These are phyloP conservation scores for Phortica magna DNA, from an alignment of 2,888 invertebrate species.

Conservation along the genomic window DNA sequence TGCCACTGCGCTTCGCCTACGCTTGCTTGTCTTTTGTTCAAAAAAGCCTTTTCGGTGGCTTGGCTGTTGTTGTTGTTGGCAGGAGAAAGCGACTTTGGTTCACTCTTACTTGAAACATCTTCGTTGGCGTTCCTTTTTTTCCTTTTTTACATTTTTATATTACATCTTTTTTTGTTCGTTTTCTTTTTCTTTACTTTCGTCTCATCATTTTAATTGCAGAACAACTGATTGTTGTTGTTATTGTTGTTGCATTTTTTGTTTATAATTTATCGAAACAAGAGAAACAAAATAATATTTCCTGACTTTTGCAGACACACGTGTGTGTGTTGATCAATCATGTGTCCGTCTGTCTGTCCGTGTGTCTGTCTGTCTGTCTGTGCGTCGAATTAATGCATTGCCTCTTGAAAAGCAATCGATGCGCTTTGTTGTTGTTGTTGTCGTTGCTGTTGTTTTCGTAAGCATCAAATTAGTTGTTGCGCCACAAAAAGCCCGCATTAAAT, in stretches of 20 bases:
- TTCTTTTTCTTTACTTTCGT: conserved; percentile 42
- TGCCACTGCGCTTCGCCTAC: too few relatives aligned
- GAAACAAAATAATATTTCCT: too few relatives aligned
- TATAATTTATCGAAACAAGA: neutral
- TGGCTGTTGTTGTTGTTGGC: neutral
- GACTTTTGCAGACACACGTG: too few relatives aligned
- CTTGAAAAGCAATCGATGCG: neutral
- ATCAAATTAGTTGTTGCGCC: conserved; percentile 26
- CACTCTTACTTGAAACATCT: neutral
- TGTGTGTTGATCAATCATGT: too few relatives aligned
- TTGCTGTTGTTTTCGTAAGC: neutral
- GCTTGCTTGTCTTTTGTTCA: neutral
- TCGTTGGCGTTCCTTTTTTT: conserved; percentile 14
- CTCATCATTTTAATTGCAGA: conserved; percentile 69
- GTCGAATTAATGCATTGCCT: too few relatives aligned
- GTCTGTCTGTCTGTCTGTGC: neutral
- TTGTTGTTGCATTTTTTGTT: neutral
- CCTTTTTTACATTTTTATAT: conserved; percentile 59
- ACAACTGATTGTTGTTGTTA: conserved; percentile 45
- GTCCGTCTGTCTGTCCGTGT: neutral
- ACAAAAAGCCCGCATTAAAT: conserved; percentile 38
- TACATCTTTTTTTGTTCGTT: conserved; percentile 36
- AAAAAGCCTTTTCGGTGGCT: neutral
- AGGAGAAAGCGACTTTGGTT: conserved; percentile 59
- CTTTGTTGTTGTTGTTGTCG: neutral